Conservation (phyloP, 2,888 invertebrate species). For the Zygaena filipendulae region DNA sequence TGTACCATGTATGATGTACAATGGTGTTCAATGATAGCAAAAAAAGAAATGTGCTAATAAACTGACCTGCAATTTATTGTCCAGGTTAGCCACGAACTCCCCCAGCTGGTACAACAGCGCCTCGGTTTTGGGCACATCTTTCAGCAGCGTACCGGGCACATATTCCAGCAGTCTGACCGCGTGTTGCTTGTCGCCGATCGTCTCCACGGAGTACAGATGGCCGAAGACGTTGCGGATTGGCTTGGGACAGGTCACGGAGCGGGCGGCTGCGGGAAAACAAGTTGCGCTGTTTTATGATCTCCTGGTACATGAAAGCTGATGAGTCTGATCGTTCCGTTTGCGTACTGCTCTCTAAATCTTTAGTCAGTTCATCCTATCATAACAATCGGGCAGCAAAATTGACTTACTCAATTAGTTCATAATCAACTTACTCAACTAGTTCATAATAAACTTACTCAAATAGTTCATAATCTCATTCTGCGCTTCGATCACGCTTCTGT, state of each 20-base stretch:
- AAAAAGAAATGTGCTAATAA: no score
- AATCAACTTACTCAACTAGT: background rate
- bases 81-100: slow-evolving; percentile 75
- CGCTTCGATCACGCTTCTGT: slow-evolving; percentile 73
- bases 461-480: slow-evolving; percentile 80
- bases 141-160: slow-evolving; percentile 77
- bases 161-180: slow-evolving; percentile 81
- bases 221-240: slow-evolving; percentile 77
- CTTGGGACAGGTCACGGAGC: slow-evolving; percentile 73
- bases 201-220: slow-evolving; percentile 68
- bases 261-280: slow-evolving; percentile 45
- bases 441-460: slow-evolving; percentile 67
- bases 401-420: background rate
- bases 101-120: slow-evolving; percentile 79
- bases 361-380: no score
- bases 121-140: slow-evolving; percentile 68
- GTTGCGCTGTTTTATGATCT: background rate
- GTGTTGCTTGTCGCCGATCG: slow-evolving; percentile 63
- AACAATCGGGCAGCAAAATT: no score
- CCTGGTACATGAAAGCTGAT: slow-evolving; percentile 1
- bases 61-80: slow-evolving; percentile 73
- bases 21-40: no score
- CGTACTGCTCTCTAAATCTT: no score
- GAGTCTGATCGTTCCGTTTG: background rate
- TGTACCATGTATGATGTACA: no score